Evolutionary conservation across 2,888 invertebrate genomes (phyloP).

Genomic region (Leptinotarsa tumamoca): DNA sequence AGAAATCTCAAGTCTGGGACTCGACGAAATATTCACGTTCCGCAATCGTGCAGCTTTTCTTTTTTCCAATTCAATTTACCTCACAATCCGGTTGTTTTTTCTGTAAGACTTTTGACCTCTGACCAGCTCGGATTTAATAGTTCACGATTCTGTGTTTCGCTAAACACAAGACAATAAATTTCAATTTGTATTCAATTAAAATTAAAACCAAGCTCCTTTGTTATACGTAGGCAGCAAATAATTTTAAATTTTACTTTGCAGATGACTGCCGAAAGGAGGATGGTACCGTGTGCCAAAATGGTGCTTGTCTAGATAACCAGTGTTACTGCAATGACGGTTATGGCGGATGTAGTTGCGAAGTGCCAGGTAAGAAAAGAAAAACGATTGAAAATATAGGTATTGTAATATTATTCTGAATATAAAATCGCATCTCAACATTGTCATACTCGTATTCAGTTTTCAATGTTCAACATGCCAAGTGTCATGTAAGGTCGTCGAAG

Average conservation of each 20-base stretch:
- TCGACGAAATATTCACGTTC: slow-evolving; percentile 49
- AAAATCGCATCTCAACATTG: no score
- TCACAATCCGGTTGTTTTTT: slow-evolving; percentile 42
- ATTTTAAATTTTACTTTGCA: slow-evolving; percentile 65
- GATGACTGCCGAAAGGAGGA: slow-evolving; percentile 94
- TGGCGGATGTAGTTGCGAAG: slow-evolving; percentile 94
- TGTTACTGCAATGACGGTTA: slow-evolving; percentile 97
- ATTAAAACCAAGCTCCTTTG: slow-evolving; percentile 20
- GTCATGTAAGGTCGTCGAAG: no score
- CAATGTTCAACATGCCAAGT: no score
- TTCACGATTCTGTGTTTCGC: slow-evolving; percentile 46
- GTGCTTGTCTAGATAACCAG: slow-evolving; percentile 91
- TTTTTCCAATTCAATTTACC: slow-evolving; percentile 50
- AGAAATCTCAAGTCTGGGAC: no score
- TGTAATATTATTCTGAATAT: not conserved
- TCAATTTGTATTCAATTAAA: slow-evolving; percentile 37
- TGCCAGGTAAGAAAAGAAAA: slow-evolving; percentile 75
- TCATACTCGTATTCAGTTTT: no score
- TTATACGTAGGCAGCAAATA: not conserved
- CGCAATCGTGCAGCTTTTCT: slow-evolving; percentile 48
- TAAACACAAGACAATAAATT: slow-evolving; percentile 33
- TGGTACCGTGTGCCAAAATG: slow-evolving; percentile 90
- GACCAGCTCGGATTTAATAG: slow-evolving; percentile 36
- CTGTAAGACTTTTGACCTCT: slow-evolving; percentile 32
- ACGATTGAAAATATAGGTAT: not conserved